Evolutionary conservation across 2,888 invertebrate species (phyloP), one percentile per base, ranked within the genome.

Genomic region (Eupithecia centaureata): DNA sequence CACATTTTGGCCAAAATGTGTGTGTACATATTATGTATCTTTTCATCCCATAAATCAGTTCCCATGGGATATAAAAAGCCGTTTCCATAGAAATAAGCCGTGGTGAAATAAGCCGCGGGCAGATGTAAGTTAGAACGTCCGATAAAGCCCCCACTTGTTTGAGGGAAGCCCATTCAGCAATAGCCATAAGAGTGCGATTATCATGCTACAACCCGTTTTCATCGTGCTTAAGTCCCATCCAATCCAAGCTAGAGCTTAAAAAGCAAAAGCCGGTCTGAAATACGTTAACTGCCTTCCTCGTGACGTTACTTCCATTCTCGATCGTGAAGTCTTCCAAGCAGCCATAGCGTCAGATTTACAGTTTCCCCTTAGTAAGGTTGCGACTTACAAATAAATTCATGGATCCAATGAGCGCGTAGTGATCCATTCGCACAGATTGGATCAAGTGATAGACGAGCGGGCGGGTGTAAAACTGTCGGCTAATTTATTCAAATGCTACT

Each of bases 351-450:
- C 71, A 65, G 70, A 69, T 64, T 73, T 70, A 77, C 69, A 76
- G 73, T 79, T 74, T 77, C 77, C 77, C 76, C 76, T 76, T 78
- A 72, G 72, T 67, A 69, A 73, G 74, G 73, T 74, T 73, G 72
- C 68, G 76, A 79, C 81, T 80, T 76, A 78, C 79, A 85, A 85
- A 87, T 85, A 82, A 82, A 88, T 85, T 86, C 83, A 86, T 84
- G 83, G 79, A 78, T 65, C 77, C 83, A 86, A 86, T 87, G 84
- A 82, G 79, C 75, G 72, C 77, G 76, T 79, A 79, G 79, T 82
- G 81, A 86, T 86, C 84, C 80, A 81, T 83, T 81, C 74, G 65
- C 66, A 65, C 30, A 70, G 61, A 70, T 60, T 69, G 76, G 75
- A 68, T 62, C 67, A 79, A 75, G 76, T 69, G 57, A 74, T 67